phyloP scores from a whole-genome alignment of 2,797 vertebrate genomes.

The Synanceia verrucosa region DNA sequence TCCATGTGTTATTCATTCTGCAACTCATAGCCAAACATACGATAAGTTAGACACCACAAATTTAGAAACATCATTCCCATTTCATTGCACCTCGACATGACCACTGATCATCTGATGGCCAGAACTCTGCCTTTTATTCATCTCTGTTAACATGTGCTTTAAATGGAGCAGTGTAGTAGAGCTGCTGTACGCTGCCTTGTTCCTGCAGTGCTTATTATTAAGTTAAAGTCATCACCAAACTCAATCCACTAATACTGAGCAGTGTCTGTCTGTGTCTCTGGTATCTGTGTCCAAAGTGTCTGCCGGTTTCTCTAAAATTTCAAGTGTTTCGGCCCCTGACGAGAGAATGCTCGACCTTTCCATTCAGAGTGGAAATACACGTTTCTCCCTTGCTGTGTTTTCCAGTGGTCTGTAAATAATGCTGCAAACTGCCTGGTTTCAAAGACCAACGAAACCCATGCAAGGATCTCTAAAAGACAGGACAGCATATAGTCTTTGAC shows the following conservation, averaged over 20 bases:
- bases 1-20: background rate
- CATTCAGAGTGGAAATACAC: conserved; percentile 39
- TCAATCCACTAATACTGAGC: background rate
- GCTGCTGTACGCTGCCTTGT: conserved; percentile 32
- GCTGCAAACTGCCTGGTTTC: conserved; percentile 90
- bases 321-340: conserved; percentile 26
- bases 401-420: conserved; percentile 86
- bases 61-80: background rate
- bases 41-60: conserved; percentile 25
- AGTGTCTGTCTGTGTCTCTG: conserved; percentile 5
- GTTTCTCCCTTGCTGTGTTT: conserved; percentile 51
- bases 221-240: conserved; percentile 1
- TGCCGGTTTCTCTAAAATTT: conserved; percentile 30
- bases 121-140: conserved; percentile 15
- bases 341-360: conserved; percentile 36
- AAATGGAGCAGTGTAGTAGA: conserved; percentile 20
- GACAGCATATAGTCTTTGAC: conserved; percentile 79
- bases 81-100: conserved; percentile 2
- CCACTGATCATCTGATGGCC: conserved; percentile 1
- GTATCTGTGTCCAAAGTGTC: conserved; percentile 47
- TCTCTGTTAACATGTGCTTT: conserved; percentile 40
- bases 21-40: conserved; percentile 46
- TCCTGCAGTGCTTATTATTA: conserved; percentile 18
- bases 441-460: conserved; percentile 80
- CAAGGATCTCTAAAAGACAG: conserved; percentile 78